Evolutionary conservation across 2,888 invertebrate species (phyloP).

Genomic region (Melipona beecheii): DNA sequence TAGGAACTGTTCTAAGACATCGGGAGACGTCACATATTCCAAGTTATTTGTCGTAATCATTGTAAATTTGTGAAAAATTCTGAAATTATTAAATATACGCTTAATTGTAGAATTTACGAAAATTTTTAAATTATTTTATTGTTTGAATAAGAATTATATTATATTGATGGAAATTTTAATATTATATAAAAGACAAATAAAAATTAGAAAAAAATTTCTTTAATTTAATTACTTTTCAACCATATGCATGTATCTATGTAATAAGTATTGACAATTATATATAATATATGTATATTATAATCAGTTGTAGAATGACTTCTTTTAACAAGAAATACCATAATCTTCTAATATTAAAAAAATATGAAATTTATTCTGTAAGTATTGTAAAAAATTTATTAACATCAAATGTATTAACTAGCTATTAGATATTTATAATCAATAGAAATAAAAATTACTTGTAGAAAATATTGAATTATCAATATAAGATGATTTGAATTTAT

Average conservation of each 20-base stretch:
- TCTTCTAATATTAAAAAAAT: background rate
- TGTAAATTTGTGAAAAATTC: background rate
- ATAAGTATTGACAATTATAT: constrained; percentile 16
- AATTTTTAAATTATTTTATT: constrained; percentile 38
- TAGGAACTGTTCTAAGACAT: too few relatives aligned
- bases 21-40: background rate
- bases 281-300: background rate
- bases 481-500: too few relatives aligned
- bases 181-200: constrained; percentile 45
- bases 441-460: background rate
- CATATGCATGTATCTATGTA: constrained; percentile 4
- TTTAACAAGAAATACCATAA: background rate
- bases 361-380: constrained; percentile 11
- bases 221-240: constrained; percentile 15
- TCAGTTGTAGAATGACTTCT: background rate
- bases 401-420: background rate
- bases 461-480: background rate
- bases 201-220: constrained; percentile 12
- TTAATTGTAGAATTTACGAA: constrained; percentile 33
- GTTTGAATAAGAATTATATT: constrained; percentile 48
- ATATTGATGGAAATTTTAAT: constrained; percentile 50
- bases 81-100: constrained; percentile 26
- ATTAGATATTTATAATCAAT: background rate
- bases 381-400: background rate
- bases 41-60: constrained; percentile 13